Evolutionary conservation across 2,113 vertebrate genomes (phyloP).

Genomic region (Laterallus jamaicensis): DNA sequence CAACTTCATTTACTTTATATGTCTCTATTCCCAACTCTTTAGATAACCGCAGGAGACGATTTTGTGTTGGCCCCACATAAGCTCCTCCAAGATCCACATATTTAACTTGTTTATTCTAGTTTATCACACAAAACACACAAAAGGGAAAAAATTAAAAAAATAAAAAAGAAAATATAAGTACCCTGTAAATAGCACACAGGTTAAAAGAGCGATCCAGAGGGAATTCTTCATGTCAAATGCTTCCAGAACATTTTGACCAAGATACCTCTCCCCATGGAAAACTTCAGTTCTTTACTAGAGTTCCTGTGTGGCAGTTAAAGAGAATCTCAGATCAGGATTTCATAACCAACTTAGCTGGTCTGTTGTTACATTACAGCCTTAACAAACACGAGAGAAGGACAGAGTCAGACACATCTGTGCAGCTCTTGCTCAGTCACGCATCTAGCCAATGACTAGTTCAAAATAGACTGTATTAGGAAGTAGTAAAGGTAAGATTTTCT

Average conservation of each 20-base stretch:
- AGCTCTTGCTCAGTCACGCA: not conserved
- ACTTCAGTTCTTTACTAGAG: not conserved
- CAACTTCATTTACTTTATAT: slow-evolving; percentile 94
- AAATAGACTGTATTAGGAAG: not conserved
- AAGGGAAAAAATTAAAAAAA: not conserved
- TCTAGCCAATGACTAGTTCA: not conserved
- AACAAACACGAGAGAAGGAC: not conserved
- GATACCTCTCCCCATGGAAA: not conserved
- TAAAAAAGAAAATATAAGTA: not conserved
- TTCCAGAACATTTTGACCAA: not conserved
- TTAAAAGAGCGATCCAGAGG: not conserved
- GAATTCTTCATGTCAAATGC: not conserved
- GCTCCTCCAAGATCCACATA: slow-evolving; percentile 97
- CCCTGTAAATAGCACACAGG: not conserved
- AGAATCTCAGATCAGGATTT: not conserved
- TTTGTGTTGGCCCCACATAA: slow-evolving; percentile 96
- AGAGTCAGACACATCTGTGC: not conserved
- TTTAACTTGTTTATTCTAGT: slow-evolving; percentile 90
- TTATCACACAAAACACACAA: slow-evolving; percentile 14
- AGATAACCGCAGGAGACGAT: slow-evolving; percentile 89
- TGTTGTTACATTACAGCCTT: not conserved
- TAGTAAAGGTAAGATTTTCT: not conserved
- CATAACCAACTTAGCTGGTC: not conserved
- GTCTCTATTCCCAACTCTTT: slow-evolving; percentile 90
- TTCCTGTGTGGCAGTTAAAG: not conserved